Base-by-base conservation (phyloP, 2,888 invertebrate species). In the Dolichomitus sp. region DNA sequence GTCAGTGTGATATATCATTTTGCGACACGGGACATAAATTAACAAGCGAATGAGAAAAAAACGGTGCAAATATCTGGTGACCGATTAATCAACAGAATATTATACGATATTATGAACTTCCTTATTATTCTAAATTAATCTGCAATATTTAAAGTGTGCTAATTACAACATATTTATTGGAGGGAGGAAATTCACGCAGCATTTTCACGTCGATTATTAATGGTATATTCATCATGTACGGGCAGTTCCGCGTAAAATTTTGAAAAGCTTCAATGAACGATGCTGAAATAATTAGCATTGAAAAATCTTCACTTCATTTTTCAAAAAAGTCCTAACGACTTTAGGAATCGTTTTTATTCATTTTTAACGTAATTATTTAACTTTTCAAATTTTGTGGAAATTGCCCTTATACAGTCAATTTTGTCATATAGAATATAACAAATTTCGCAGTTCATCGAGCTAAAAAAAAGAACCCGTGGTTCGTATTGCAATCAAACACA, bases 1-100 rank as follows among this genome's bases (percentile, higher is more conserved):
- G 14, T 68, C 17, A 33, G 65, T 52, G 50, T 68, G 17, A 33
- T 52, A 0, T 45, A 50, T 17, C 17, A 52, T 45, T 3, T 23
- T 52, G 11, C 37, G 17, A 19, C 14, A 12, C 23, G 17, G 33
- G 19, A 5, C 19, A 40, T 40, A 68, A 33, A 33, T 68, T 50
- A 50, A 27, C 45, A 48, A 48, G 65, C 65, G 19, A 33, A 33
- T 59, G 57, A 9, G 30, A 48, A 66, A 23, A 23, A 42, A 48
- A 66, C 30, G 23, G 48, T 66, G 66, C 50, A 33, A 48, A 66
- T 33, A 17, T 50, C 66, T 17, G 27, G 9, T 17, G 4, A 17
- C 17, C 33, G 33, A 66, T 19, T 17, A 33, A n/a, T 45, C 45
- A 12, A 12, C 45, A 42, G 42, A 12, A 45, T 45, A 45, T 12